These are phyloP conservation scores for Ganaspis sp. DNA, from an alignment of 1,140 invertebrate genomes.

Conservation along the genomic window DNA sequence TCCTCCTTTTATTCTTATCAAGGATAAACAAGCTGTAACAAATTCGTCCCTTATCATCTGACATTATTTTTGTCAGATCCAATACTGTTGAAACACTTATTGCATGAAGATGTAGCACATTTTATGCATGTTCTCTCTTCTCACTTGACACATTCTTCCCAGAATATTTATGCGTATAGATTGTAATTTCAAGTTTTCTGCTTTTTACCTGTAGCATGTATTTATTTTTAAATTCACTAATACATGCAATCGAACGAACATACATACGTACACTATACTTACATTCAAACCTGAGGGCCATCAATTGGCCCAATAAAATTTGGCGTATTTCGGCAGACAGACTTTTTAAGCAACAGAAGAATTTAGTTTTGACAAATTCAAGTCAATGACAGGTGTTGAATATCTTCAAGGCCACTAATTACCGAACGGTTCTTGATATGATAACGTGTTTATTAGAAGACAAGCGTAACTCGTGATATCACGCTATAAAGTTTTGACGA, in stretches of 20 bases:
- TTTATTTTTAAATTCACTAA: no score
- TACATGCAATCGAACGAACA: no score
- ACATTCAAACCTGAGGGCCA: no score
- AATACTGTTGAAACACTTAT: constrained; percentile 2
- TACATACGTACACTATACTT: no score
- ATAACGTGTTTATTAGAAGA: constrained; percentile 14
- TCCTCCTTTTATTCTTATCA: not conserved
- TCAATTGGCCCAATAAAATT: no score
- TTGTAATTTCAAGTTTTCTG: not conserved
- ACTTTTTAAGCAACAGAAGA: no score
- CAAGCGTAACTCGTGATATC: constrained; percentile 1
- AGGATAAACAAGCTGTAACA: constrained; percentile 3
- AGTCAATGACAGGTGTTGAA: not conserved
- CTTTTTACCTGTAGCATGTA: not conserved
- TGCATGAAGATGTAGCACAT: not conserved
- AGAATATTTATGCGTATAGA: not conserved
- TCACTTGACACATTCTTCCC: not conserved
- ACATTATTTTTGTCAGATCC: constrained; percentile 1
- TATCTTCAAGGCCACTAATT: not conserved
- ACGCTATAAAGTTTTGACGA: not conserved
- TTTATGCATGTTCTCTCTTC: not conserved
- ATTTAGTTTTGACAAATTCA: no score
- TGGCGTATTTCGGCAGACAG: no score
- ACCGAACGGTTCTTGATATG: not conserved
- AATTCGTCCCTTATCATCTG: constrained; percentile 7